Conservation (phyloP, 2,113 vertebrate genomes). For the Urocitellus parryii region DNA sequence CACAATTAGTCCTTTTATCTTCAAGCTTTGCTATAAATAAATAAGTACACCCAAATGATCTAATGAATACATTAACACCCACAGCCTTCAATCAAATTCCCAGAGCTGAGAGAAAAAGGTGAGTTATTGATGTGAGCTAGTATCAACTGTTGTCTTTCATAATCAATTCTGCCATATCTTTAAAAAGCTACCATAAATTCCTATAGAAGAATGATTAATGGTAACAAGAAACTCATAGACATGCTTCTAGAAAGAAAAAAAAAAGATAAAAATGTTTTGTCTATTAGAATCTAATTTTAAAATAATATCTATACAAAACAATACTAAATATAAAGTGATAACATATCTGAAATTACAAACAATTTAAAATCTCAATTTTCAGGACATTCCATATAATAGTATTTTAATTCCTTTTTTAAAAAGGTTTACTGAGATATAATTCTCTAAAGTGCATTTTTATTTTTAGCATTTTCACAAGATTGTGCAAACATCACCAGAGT, state of each 20-base stretch:
- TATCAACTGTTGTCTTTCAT: background rate
- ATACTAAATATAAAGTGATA: background rate
- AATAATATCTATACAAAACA: background rate
- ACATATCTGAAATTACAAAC: background rate
- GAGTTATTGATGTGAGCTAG: background rate
- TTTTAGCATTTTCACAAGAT: background rate
- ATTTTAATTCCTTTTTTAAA: background rate
- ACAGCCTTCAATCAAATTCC: background rate
- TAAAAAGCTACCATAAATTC: background rate
- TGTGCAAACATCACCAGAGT: background rate
- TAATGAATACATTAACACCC: background rate
- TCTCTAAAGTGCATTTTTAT: background rate
- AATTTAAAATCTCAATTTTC: background rate
- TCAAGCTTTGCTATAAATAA: background rate
- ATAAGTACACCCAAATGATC: background rate
- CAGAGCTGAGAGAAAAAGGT: background rate
- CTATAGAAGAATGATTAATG: background rate
- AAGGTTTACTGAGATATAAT: background rate
- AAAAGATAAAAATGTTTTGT: background rate
- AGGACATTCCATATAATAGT: background rate
- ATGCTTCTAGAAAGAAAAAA: background rate
- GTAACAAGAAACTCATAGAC: background rate
- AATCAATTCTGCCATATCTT: background rate
- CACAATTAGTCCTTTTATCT: background rate
- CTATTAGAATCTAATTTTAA: background rate